phyloP scores from a whole-genome alignment of 1,140 invertebrate species.

The Drosophila dunni region DNA sequence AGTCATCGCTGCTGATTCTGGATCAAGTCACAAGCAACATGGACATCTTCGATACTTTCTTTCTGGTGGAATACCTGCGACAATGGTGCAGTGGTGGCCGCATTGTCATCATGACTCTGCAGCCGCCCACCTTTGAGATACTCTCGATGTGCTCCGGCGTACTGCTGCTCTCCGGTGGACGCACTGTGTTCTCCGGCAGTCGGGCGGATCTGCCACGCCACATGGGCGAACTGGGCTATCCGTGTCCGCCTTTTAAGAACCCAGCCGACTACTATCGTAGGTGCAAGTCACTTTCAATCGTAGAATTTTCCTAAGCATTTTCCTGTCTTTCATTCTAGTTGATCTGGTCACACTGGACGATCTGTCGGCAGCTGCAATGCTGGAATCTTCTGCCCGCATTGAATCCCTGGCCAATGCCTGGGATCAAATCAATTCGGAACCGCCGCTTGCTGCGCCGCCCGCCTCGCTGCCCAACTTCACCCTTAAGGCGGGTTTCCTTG shows the following conservation, averaged over 20 bases:
- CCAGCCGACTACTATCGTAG: conserved; percentile 98
- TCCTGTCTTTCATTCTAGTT: conserved; percentile 86
- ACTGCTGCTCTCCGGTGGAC: conserved; percentile 93
- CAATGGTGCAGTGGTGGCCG: conserved; percentile 95
- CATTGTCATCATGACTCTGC: conserved; percentile 95
- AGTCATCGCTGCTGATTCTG: conserved; percentile 92
- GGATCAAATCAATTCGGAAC: conserved; percentile 84
- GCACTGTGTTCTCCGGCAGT: conserved; percentile 95
- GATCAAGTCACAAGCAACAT: conserved; percentile 96
- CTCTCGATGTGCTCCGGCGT: conserved; percentile 96
- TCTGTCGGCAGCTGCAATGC: conserved; percentile 95
- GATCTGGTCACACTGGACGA: conserved; percentile 97
- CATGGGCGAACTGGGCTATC: conserved; percentile 96
- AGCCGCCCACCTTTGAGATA: conserved; percentile 97
- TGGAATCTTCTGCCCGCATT: conserved; percentile 96
- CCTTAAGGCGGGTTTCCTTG: conserved; percentile 85
- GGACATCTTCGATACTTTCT: conserved; percentile 98
- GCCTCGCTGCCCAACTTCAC: conserved; percentile 81
- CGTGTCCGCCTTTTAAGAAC: conserved; percentile 97
- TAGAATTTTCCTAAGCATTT: not conserved
- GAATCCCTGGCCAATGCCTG: conserved; percentile 93
- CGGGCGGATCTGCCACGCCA: conserved; percentile 95
- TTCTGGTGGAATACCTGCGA: conserved; percentile 95
- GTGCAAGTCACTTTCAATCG: conserved; percentile 70
- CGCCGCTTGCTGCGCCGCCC: conserved; percentile 79